phyloP scores from a whole-genome alignment of 2,113 vertebrate genomes.

The Alaudala cheleensis region DNA sequence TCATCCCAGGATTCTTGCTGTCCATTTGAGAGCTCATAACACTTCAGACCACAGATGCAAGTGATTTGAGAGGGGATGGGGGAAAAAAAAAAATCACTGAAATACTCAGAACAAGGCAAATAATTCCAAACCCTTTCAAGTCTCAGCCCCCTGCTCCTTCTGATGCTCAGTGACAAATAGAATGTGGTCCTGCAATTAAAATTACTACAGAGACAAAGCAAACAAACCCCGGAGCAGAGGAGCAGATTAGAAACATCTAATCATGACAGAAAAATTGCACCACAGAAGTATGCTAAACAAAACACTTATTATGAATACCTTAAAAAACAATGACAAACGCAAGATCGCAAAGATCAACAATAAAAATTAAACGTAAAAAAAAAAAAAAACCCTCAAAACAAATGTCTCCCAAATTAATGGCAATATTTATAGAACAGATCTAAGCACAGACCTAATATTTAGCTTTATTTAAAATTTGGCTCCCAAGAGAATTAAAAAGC shows the following conservation, averaged over 20 bases:
- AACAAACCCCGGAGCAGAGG: background rate
- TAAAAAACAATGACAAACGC: slow-evolving; percentile 26
- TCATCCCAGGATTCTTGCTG: background rate
- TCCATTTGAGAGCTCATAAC: background rate
- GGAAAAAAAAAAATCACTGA: background rate
- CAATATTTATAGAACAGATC: slow-evolving; percentile 79
- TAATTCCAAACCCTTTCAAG: background rate
- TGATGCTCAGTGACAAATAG: background rate
- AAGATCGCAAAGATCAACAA: slow-evolving; percentile 52
- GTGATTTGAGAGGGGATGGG: background rate
- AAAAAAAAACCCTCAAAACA: background rate
- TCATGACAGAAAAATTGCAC: slow-evolving; percentile 22
- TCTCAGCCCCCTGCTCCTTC: background rate
- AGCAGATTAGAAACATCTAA: background rate
- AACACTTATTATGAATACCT: slow-evolving; percentile 40
- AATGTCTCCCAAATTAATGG: slow-evolving; percentile 60
- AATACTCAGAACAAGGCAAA: background rate
- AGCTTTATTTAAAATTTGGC: slow-evolving; percentile 79
- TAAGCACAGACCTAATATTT: slow-evolving; percentile 82
- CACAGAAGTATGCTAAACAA: slow-evolving; percentile 27
- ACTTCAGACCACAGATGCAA: background rate
- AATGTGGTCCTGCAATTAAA: background rate
- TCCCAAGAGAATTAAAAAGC: slow-evolving; percentile 75
- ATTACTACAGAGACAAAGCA: background rate
- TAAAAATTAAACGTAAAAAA: slow-evolving; percentile 30